phyloP scores from a whole-genome alignment of 2,888 invertebrate species.

The Tolmerus cingulatus region DNA sequence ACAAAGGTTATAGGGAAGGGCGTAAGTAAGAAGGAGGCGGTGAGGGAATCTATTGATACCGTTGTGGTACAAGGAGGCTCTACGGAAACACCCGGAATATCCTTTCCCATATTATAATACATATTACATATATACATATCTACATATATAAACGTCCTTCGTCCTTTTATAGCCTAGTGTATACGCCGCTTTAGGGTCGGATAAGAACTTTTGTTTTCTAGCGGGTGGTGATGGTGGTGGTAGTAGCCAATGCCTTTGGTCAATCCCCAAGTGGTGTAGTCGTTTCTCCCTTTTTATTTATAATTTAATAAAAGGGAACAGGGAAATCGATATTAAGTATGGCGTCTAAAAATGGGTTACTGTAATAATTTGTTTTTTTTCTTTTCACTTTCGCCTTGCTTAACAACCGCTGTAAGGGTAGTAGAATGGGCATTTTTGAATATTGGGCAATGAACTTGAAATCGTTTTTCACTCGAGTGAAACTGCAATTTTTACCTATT shows the following conservation, averaged over 20 bases:
- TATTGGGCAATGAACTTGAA: constrained; percentile 10
- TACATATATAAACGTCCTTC: neutral
- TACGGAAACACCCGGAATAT: constrained; percentile 7
- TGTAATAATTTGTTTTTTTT: constrained; percentile 7
- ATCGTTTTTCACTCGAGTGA: neutral
- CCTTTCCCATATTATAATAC: neutral
- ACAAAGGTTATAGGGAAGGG: neutral
- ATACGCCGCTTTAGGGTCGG: constrained; percentile 35
- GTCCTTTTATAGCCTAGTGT: neutral
- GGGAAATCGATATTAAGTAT: constrained; percentile 44
- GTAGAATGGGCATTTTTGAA: neutral
- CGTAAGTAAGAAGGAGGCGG: neutral
- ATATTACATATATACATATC: neutral
- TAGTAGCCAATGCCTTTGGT: constrained; percentile 33
- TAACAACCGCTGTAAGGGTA: neutral
- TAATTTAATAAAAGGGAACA: constrained; percentile 44
- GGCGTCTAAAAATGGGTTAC: constrained; percentile 45
- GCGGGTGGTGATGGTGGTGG: constrained; percentile 12
- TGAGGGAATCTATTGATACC: constrained; percentile 33
- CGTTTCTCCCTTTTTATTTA: constrained; percentile 41
- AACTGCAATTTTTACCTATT: neutral
- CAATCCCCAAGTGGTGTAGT: constrained; percentile 37
- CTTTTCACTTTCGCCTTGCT: neutral
- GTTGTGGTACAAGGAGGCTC: constrained; percentile 18
- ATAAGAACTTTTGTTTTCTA: constrained; percentile 45